phyloP scores from a whole-genome alignment of 1,140 invertebrate species.

The Bombus soroeensis region DNA sequence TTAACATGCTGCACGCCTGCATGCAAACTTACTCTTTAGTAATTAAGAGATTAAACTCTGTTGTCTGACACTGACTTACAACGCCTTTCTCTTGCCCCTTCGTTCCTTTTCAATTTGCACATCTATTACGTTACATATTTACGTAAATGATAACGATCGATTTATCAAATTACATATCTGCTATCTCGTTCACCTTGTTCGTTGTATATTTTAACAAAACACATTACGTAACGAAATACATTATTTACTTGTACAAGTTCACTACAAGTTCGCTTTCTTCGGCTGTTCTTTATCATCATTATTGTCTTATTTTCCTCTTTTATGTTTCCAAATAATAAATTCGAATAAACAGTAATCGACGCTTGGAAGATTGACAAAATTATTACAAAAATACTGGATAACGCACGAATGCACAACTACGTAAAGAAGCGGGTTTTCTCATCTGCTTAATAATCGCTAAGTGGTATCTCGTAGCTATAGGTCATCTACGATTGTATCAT shows the following conservation, averaged over 20 bases:
- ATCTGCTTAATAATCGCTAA: neutral
- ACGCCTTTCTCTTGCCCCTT: neutral
- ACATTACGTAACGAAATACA: constrained; percentile 3
- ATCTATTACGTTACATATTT: neutral
- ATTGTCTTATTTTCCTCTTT: neutral
- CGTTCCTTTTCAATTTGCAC: neutral
- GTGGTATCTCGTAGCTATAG: neutral
- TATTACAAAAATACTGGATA: neutral
- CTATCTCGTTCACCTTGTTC: constrained; percentile 53
- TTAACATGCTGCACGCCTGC: constrained; percentile 51
- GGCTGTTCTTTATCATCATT: neutral
- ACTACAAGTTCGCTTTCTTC: too few relatives aligned
- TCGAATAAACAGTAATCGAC: neutral
- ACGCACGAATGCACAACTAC: too few relatives aligned
- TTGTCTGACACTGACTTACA: constrained; percentile 69
- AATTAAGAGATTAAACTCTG: constrained; percentile 80
- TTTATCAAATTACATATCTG: neutral
- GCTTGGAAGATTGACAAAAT: neutral
- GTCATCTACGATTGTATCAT: neutral
- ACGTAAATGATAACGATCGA: neutral
- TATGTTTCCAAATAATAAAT: neutral
- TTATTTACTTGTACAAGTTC: neutral
- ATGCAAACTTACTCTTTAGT: constrained; percentile 66
- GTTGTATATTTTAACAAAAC: neutral
- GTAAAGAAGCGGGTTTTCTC: neutral